Evolutionary conservation across 2,113 vertebrate genomes (phyloP).

Genomic region (Verasper variegatus): DNA sequence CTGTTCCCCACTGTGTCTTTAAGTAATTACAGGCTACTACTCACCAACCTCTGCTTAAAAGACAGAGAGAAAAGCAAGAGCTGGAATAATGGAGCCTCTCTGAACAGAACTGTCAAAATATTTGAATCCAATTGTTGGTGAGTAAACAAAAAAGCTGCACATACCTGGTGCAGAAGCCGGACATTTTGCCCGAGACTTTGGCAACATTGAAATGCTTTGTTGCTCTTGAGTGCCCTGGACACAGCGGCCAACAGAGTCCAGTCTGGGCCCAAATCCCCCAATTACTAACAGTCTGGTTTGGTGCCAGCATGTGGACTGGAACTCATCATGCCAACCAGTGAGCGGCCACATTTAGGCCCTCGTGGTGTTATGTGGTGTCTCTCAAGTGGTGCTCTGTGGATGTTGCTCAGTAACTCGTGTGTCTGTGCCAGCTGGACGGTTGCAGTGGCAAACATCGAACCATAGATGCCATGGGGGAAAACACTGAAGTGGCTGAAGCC

Average conservation of each 20-base stretch:
- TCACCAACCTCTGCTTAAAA: neutral
- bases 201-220: slow-evolving; percentile 33
- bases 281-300: slow-evolving; percentile 54
- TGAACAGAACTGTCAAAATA: slow-evolving; percentile 20
- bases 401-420: slow-evolving; percentile 60
- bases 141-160: slow-evolving; percentile 13
- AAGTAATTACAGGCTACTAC: slow-evolving; percentile 8
- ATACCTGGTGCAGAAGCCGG: slow-evolving; percentile 4
- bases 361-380: slow-evolving; percentile 36
- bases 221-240: slow-evolving; percentile 41
- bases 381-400: slow-evolving; percentile 30
- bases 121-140: slow-evolving; percentile 24
- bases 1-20: slow-evolving; percentile 1
- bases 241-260: slow-evolving; percentile 4
- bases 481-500: slow-evolving; percentile 33
- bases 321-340: slow-evolving; percentile 40
- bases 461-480: slow-evolving; percentile 46
- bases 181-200: slow-evolving; percentile 45
- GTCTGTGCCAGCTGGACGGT: slow-evolving; percentile 60
- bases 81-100: neutral
- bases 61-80: neutral
- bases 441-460: slow-evolving; percentile 35
- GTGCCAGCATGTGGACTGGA: slow-evolving; percentile 58
- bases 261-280: slow-evolving; percentile 51
- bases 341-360: slow-evolving; percentile 53